These are phyloP conservation scores for Acipenser ruthenus DNA, from an alignment of 2,797 vertebrate genomes.

Conservation along the genomic window DNA sequence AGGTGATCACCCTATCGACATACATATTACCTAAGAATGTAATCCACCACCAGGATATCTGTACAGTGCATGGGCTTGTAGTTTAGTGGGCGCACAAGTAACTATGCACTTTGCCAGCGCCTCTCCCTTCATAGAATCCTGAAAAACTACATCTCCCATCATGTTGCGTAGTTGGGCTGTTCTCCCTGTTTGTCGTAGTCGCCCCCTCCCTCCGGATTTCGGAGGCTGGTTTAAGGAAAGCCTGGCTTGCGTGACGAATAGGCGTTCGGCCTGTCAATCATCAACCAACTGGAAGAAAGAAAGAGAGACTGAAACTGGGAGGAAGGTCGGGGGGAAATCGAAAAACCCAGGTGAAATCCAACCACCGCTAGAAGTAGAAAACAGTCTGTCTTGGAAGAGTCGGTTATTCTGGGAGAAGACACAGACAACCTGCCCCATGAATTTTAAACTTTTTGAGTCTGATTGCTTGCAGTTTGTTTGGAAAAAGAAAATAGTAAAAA, in stretches of 20 bases:
- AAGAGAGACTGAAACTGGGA: constrained; percentile 52
- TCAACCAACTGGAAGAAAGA: constrained; percentile 51
- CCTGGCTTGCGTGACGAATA: constrained; percentile 46
- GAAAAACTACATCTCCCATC: constrained; percentile 63
- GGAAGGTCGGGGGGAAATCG: constrained; percentile 43
- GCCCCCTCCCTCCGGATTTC: constrained; percentile 36
- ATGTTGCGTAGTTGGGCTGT: constrained; percentile 24
- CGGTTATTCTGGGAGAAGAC: constrained; percentile 45
- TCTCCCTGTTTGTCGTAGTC: constrained; percentile 25
- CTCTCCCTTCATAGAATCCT: not conserved
- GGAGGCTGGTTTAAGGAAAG: constrained; percentile 69
- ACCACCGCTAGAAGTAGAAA: constrained; percentile 29
- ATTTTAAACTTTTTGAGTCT: constrained; percentile 51
- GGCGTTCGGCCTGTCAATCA: constrained; percentile 63
- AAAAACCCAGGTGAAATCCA: constrained; percentile 36
- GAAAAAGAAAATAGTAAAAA: constrained; percentile 29
- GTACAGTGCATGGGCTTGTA: no score
- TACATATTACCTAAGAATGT: no score
- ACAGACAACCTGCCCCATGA: constrained; percentile 35
- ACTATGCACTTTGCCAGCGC: no score
- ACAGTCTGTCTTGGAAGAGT: constrained; percentile 26
- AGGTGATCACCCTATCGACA: no score
- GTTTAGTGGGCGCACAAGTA: no score
- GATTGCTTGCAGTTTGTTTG: constrained; percentile 27
- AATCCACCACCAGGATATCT: no score